Base-by-base conservation (phyloP, 2,888 invertebrate genomes). In the Acleris literana region DNA sequence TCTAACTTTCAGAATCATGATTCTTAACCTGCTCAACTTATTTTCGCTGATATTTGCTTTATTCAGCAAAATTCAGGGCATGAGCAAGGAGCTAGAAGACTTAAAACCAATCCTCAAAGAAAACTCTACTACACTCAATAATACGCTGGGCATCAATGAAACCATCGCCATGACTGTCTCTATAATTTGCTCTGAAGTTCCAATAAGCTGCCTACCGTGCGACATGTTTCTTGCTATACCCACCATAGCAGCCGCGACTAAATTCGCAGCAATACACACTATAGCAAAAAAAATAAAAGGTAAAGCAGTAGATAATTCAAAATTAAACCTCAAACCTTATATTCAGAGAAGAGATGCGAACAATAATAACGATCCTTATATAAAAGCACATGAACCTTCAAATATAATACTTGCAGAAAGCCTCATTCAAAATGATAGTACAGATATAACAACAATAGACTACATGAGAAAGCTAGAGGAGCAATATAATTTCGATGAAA, bases 41-140 rank as follows among this genome's bases (percentile, higher is more conserved):
- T 99, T 99, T 86, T 98, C 99, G 0, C 88, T 99, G 69, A 98
- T 99, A 84, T 96, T 98, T 81, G 98, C 99, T 0, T 93, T 97
- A 69, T 98, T 98, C 83, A 95, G 95, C 72, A 98, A 98, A 93
- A 97, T 99, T 70, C 94, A 94, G 74, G 94, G 94, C 54, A 97
- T 97, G 96, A 94, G 94, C 69, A 81, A 83, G 72, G 92, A 95
- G 72, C 81, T 95, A 48, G 84, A 93, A 76, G 77, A 84, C 68
- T 80, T 96, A 69, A 93, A 95, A 80, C 86, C 94, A 70, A 86
- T 93, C 70, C 73, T 85, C 68, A 87, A 86, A 61, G 81, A 80
- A 13, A 77, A 46, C 16, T 29, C 82, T 3, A 72, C 71, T 11
- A 73, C 74, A 20, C 61, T 82, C 6, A 80, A 83, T 48, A 77